Evolutionary conservation across 2,797 vertebrate species (phyloP).

Genomic region (Caiman crocodilus): DNA sequence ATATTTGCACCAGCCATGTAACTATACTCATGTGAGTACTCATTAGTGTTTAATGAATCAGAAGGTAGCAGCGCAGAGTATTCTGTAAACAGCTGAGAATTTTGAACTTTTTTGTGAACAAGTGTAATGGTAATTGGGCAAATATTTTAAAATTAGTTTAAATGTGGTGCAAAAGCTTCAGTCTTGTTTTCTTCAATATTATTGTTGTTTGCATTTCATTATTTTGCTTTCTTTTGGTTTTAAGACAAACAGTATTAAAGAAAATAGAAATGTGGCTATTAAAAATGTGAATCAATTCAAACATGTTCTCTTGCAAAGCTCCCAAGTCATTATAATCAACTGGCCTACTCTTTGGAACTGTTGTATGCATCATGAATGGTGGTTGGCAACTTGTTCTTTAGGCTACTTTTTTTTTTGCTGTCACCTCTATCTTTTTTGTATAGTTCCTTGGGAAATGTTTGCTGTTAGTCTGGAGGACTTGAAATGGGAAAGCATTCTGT

Average conservation of each 20-base stretch:
- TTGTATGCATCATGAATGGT: background rate
- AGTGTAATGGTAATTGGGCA: background rate
- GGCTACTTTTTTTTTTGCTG: background rate
- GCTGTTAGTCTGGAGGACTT: background rate
- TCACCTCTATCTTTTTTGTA: conserved; percentile 2
- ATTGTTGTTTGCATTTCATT: background rate
- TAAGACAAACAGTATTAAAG: background rate
- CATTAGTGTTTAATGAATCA: background rate
- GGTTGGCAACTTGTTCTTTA: background rate
- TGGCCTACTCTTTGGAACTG: background rate
- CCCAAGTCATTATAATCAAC: background rate
- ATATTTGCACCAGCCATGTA: background rate
- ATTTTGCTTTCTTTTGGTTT: background rate
- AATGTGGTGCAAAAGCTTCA: background rate
- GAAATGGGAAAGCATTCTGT: background rate
- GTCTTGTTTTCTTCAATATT: background rate
- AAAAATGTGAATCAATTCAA: background rate
- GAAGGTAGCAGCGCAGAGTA: background rate
- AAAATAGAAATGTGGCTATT: background rate
- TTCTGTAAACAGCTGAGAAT: background rate
- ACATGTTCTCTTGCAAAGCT: background rate
- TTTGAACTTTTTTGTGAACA: background rate
- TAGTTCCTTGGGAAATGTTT: background rate
- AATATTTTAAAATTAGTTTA: background rate
- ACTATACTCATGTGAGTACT: background rate